Conservation (phyloP, 2,888 invertebrate species). For the Hipparchia semele region DNA sequence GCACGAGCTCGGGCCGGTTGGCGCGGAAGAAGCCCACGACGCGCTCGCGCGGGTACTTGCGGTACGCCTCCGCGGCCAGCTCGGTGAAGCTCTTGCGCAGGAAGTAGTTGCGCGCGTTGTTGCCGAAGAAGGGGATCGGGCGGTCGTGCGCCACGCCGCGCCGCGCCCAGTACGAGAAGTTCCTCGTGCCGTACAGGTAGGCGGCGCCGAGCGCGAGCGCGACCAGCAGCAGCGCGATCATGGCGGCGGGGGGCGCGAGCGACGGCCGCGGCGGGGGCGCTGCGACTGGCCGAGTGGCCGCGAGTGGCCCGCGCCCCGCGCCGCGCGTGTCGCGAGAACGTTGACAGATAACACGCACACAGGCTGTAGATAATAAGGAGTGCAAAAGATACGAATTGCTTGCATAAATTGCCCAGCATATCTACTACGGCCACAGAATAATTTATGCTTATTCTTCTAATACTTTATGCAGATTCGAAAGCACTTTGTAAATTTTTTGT, state of each 20-base stretch:
- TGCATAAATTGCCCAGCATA: no score
- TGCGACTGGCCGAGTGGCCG: no score
- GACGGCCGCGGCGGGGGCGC: background rate
- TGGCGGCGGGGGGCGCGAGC: background rate
- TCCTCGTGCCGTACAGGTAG: constrained; percentile 49
- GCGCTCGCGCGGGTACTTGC: constrained; percentile 58
- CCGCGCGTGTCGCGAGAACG: no score
- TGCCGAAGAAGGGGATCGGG: constrained; percentile 59
- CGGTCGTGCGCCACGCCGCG: constrained; percentile 57
- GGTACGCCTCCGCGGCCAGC: constrained; percentile 53
- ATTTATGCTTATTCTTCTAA: no score
- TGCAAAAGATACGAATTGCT: no score
- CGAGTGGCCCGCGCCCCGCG: no score
- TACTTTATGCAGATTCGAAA: no score
- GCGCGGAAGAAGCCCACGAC: constrained; percentile 60
- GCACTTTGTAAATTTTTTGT: no score
- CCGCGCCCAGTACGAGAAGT: constrained; percentile 55
- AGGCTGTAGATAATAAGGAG: background rate
- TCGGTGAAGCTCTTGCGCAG: constrained; percentile 53
- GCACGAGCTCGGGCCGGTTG: constrained; percentile 53
- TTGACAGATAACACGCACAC: no score
- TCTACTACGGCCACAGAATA: no score
- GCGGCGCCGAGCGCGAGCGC: constrained; percentile 3
- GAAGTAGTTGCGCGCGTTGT: constrained; percentile 51
- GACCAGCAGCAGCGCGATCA: constrained; percentile 2